A percentile compares a stretch with the other conserved stretches of the same genome.
Conservation (phyloP, 2,888 invertebrate genomes). For the Sesia bembeciformis region DNA sequence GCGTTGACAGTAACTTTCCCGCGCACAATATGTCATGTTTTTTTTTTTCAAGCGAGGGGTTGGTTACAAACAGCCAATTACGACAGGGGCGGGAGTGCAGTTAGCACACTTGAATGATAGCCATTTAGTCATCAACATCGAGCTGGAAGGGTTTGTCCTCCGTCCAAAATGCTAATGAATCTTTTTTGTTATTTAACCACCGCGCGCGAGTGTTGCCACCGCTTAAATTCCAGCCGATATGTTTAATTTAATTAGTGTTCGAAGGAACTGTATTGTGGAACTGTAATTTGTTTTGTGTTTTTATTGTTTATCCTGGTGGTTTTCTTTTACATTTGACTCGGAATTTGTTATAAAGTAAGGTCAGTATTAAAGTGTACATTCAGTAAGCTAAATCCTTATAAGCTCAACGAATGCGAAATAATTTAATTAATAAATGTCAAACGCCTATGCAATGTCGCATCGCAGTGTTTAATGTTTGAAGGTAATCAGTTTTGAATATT, state of each 20-base stretch:
- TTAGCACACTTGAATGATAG: constrained; percentile 58
- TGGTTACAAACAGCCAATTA: constrained; percentile 73
- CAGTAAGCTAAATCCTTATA: not conserved
- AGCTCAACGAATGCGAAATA: constrained; percentile 1
- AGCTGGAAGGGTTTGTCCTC: constrained; percentile 49
- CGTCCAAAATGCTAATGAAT: constrained; percentile 18
- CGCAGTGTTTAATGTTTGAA: not conserved
- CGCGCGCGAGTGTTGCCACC: constrained; percentile 38
- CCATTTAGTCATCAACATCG: constrained; percentile 57
- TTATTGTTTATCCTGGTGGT: constrained; percentile 20
- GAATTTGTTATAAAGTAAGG: constrained; percentile 26
- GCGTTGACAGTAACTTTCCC: constrained; percentile 62
- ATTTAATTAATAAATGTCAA: constrained; percentile 13
- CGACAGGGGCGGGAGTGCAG: constrained; percentile 61
- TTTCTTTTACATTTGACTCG: constrained; percentile 23
- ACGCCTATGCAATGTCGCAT: not conserved
- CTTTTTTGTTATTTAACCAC: constrained; percentile 16
- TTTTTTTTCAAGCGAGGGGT: constrained; percentile 62
- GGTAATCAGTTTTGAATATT: not conserved
- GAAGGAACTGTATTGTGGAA: constrained; percentile 36
- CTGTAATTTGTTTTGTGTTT: constrained; percentile 57
- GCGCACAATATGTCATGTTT: constrained; percentile 69
- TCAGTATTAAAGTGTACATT: constrained; percentile 15
- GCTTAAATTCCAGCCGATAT: constrained; percentile 39
- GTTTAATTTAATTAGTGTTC: constrained; percentile 64